Conservation (phyloP, 2,888 invertebrate species). For the Himalopsyche anomala region DNA sequence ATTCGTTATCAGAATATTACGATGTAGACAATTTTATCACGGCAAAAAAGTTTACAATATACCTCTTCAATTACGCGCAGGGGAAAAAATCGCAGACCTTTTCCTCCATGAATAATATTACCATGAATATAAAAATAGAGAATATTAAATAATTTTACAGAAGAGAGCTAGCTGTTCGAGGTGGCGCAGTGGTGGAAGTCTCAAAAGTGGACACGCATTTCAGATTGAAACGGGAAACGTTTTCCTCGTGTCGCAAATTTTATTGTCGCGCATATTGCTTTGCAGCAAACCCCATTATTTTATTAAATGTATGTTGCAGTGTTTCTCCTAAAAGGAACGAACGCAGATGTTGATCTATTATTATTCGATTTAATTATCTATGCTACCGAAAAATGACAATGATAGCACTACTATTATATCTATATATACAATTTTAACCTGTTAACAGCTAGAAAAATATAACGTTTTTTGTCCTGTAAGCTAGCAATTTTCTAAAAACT, state of each 20-base stretch:
- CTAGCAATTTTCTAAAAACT: too few species aligned
- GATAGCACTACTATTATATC: too few species aligned
- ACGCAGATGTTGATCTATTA: not conserved
- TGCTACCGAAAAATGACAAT: too few species aligned
- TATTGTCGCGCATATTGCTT: constrained; percentile 39
- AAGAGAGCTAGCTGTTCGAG: not conserved
- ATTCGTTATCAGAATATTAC: not conserved
- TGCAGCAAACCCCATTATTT: constrained; percentile 16
- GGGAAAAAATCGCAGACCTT: constrained; percentile 42
- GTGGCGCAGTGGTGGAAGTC: constrained; percentile 10
- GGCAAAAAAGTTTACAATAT: not conserved
- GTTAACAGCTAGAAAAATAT: too few species aligned
- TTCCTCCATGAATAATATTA: constrained; percentile 41
- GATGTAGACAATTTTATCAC: not conserved
- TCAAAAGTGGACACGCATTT: constrained; percentile 33
- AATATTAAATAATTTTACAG: constrained; percentile 20
- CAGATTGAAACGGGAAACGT: constrained; percentile 15
- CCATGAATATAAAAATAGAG: constrained; percentile 31
- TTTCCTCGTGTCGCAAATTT: constrained; percentile 20
- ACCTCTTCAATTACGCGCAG: constrained; percentile 41
- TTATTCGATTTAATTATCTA: too few species aligned
- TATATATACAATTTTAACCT: too few species aligned
- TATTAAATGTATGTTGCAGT: constrained; percentile 16
- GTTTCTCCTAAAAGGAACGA: not conserved
- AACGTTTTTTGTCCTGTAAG: too few species aligned